phyloP scores from a whole-genome alignment of 2,888 invertebrate species.

The Hirtodrosophila confusa region DNA sequence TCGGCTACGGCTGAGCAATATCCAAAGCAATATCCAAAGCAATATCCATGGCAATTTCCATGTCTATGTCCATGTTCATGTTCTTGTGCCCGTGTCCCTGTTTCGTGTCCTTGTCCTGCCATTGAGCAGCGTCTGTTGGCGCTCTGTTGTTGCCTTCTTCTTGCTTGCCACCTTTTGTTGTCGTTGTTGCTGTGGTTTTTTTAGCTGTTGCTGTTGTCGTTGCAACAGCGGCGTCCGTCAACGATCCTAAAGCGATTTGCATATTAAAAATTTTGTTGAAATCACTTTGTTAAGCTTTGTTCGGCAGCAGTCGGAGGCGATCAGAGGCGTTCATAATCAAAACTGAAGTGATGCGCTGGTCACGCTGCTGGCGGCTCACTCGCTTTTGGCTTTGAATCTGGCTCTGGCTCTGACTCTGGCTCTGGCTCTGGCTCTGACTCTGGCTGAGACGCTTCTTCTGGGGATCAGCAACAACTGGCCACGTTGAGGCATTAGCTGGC shows the following conservation, averaged over 20 bases:
- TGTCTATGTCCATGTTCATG: slow-evolving; percentile 21
- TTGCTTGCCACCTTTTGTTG: slow-evolving; percentile 13
- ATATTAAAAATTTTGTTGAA: slow-evolving; percentile 67
- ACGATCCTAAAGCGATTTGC: slow-evolving; percentile 75
- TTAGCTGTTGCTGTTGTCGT: slow-evolving; percentile 22
- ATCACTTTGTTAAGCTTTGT: slow-evolving; percentile 77
- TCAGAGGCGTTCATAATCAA: slow-evolving; percentile 77
- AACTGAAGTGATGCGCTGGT: slow-evolving; percentile 67
- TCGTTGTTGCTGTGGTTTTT: slow-evolving; percentile 12
- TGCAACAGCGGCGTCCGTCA: slow-evolving; percentile 74
- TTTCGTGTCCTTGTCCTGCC: slow-evolving; percentile 41
- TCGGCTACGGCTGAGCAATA: slow-evolving; percentile 3
- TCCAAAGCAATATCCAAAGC: neutral
- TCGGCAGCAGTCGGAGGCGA: slow-evolving; percentile 68
- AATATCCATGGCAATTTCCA: slow-evolving; percentile 14
- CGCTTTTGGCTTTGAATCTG: slow-evolving; percentile 7
- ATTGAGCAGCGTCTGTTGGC: slow-evolving; percentile 49
- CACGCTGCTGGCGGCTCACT: slow-evolving; percentile 29
- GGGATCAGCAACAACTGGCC: slow-evolving; percentile 15
- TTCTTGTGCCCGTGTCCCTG: slow-evolving; percentile 32
- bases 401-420: too few relatives aligned
- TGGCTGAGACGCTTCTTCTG: slow-evolving; percentile 6
- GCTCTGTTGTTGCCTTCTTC: slow-evolving; percentile 41
- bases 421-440: slow-evolving; percentile 4
- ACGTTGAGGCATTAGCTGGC: slow-evolving; percentile 35